Base-by-base conservation (phyloP, 2,888 invertebrate genomes). In the Omphaloscelis lunosa region DNA sequence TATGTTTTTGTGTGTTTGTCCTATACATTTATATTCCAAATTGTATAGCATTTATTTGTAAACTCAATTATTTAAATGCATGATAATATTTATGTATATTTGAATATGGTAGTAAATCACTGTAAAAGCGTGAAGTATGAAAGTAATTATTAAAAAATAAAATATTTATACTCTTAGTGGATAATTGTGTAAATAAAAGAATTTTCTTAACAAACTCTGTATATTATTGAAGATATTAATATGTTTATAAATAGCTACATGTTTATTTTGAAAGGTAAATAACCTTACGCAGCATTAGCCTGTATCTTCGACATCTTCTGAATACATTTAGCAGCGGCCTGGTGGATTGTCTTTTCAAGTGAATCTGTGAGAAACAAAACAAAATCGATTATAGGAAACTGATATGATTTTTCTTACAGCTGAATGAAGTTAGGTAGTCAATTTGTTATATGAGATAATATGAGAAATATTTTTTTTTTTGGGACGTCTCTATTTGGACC, bases 261-360 rank as follows among this genome's bases (percentile, higher is more conserved):
- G 9, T 51, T 27, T 59, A n/a, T 45, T 27, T 4, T 45, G 0
- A 12, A 51, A 74, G 6, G 39, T n/a, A 58, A 59, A 68, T 65
- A 41, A 78, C 82, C 75, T 93, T 91, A 95, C 8, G 91, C 95
- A 0, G 94, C 94, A 65, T 93, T 91, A 0, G 93, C 94, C 66
- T 95, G 93, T n/a, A 93, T 80, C 83, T 97, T 97, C 5, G 96
- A 93, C 90, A 95, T 93, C 88, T 97, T 97, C 89, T 98, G 97
- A 48, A 98, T 94, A 62, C 97, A 97, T 90, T 98, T 98, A 56
- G 97, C 96, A 4, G 98, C 98, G 20, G 98, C 98, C 90, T 97
- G 97, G 92, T 98, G 98, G 75, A 98, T 98, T 79, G 97, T 97
- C 34, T 97, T 95, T 61, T 99, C 98, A 90, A 99, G 92, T 91